Evolutionary conservation across 2,888 invertebrate genomes (phyloP).

Genomic region (Macaria notata): DNA sequence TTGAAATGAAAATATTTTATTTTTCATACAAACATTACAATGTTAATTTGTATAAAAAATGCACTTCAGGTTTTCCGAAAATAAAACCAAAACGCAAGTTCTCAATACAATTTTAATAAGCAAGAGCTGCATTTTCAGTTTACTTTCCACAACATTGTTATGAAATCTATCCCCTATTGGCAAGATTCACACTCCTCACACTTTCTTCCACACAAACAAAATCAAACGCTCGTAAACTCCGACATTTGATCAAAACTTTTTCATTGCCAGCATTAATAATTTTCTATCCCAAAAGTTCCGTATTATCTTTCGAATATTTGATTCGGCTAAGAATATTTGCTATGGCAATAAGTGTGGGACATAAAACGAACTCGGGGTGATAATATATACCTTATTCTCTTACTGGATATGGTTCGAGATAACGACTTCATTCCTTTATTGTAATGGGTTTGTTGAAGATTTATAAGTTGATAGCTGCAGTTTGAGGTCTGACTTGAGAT

Average conservation of each 20-base stretch:
- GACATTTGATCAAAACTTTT: conserved; percentile 34
- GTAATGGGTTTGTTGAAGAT: neutral
- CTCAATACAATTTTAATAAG: too few species aligned
- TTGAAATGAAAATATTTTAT: too few species aligned
- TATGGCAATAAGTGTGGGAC: conserved; percentile 17
- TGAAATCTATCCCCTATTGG: neutral
- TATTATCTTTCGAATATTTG: conserved; percentile 23
- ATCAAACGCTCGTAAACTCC: conserved; percentile 32
- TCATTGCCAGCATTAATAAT: conserved; percentile 34
- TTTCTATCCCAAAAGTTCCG: conserved; percentile 30
- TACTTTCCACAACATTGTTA: neutral
- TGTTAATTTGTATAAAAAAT: too few species aligned
- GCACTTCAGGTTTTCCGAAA: too few species aligned
- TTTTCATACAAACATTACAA: too few species aligned
- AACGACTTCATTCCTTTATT: conserved; percentile 4
- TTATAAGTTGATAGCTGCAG: too few species aligned
- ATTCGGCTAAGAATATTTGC: conserved; percentile 19
- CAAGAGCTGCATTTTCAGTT: too few species aligned
- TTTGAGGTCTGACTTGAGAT: neutral
- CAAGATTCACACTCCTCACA: conserved; percentile 5
- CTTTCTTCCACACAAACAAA: conserved; percentile 24
- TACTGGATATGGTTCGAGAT: neutral
- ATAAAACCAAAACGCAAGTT: too few species aligned
- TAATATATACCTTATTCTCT: conserved; percentile 7
- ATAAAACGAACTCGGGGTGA: conserved; percentile 12